These are phyloP conservation scores for Neodiprion lecontei DNA, from an alignment of 1,140 invertebrate genomes.

Conservation along the genomic window DNA sequence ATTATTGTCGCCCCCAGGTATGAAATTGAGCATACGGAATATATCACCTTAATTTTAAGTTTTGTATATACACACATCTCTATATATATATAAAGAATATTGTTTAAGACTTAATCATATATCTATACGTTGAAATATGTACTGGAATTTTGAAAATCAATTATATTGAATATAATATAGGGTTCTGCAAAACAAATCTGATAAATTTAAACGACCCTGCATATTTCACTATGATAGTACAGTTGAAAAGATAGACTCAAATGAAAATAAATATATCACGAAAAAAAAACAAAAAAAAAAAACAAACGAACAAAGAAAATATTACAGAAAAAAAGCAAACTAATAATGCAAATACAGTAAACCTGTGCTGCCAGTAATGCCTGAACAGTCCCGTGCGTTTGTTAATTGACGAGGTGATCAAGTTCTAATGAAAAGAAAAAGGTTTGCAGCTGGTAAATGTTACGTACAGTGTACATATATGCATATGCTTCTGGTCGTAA, in stretches of 20 bases:
- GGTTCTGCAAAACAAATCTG: too few species aligned
- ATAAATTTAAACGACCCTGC: too few species aligned
- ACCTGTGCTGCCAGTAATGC: slow-evolving; percentile 61
- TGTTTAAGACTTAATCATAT: not conserved
- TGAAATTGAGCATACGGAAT: slow-evolving; percentile 45
- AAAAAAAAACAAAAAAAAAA: slow-evolving; percentile 25
- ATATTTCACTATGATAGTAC: not conserved
- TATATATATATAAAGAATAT: not conserved
- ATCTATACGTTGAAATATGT: not conserved
- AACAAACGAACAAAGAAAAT: slow-evolving; percentile 29
- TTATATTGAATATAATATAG: too few species aligned
- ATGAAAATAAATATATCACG: slow-evolving; percentile 12
- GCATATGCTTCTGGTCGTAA: not conserved
- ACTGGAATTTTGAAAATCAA: too few species aligned
- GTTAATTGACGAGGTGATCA: not conserved
- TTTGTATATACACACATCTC: slow-evolving; percentile 50
- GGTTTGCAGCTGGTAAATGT: not conserved
- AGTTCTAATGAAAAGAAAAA: not conserved
- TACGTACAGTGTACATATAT: not conserved
- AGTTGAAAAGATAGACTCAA: not conserved
- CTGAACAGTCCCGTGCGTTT: slow-evolving; percentile 51
- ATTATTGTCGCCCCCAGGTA: slow-evolving; percentile 52
- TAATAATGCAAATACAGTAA: slow-evolving; percentile 37
- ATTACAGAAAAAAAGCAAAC: slow-evolving; percentile 33
- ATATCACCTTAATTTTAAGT: slow-evolving; percentile 48